Evolutionary conservation across 2,113 vertebrate species (phyloP), one percentile per base, ranked within the genome.

Genomic region (Crypturellus undulatus): DNA sequence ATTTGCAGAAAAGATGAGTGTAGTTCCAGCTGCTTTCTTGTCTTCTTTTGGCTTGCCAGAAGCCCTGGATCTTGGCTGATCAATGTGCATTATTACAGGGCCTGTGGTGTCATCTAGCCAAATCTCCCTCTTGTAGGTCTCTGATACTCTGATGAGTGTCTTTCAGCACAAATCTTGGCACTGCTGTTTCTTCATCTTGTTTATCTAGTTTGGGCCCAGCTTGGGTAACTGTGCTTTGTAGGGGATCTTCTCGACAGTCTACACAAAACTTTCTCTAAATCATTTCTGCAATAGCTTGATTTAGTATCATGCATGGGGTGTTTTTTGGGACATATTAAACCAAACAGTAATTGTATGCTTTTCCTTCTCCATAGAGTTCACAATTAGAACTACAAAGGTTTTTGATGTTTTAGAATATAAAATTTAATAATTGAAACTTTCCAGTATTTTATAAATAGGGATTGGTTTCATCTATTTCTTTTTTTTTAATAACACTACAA

Each of bases 391-490:
- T 90, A 72, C 62, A 69, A 84, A 92, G n/a, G 15, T 92, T 77
- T 88, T 65, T 89, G 45, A 81, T 42, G 80, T 94, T 93, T 89
- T 71, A 81, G 18, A n/a, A 42, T 9, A 2, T 51, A 34, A 43
- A 81, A 0, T 59, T 67, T 77, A 11, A 21, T 67, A 94, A 85
- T 59, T 86, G 73, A 84, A 93, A 52, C 36, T 92, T 96, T n/a
- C 92, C 56, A 79, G 12, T 32, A 32, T 71, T 96, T 97, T 84
- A 90, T 68, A 93, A 68, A 82, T 34, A 92, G 76, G 85, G 69
- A 83, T 63, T 81, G 68, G 85, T 90, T 28, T 73, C 54, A 54
- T 58, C 21, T 8, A 54, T 49, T 49, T 49, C 21, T 43, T 43
- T 42, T 42, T 42, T 42, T 42, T 42, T 42, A 10, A n/a, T n/a